Percentiles rank a stretch among this genome's conserved stretches.
Conservation (phyloP, 1,140 invertebrate species). For the Pemphigus obesinymphae region DNA sequence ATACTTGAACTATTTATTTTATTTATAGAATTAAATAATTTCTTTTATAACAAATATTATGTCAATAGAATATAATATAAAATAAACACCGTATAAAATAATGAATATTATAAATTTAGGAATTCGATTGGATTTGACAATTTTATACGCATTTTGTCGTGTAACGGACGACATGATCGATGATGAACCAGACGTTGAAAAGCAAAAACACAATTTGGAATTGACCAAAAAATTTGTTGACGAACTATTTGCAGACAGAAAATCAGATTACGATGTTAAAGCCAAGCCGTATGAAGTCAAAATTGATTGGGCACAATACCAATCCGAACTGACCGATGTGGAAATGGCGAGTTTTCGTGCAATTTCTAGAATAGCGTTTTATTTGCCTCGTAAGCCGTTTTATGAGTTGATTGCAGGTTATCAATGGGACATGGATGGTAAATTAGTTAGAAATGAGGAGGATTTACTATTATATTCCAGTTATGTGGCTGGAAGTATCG, state of each 20-base stretch:
- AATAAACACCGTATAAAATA: too few species aligned
- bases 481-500: conserved; percentile 21
- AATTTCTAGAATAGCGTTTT: conserved; percentile 23
- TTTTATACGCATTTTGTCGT: conserved; percentile 6
- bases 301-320: background rate
- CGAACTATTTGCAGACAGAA: conserved; percentile 9
- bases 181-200: background rate
- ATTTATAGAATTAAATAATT: too few species aligned
- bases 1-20: too few species aligned
- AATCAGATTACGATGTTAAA: conserved; percentile 17
- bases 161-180: conserved; percentile 26
- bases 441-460: background rate
- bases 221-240: background rate
- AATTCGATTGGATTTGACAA: conserved; percentile 13
- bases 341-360: background rate
- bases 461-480: conserved; percentile 2
- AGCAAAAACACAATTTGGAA: background rate
- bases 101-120: background rate
- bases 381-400: conserved; percentile 20
- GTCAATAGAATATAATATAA: too few species aligned
- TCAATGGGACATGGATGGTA: background rate
- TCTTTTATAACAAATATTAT: too few species aligned
- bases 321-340: background rate
- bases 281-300: background rate
- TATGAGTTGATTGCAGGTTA: conserved; percentile 19